phyloP scores from a whole-genome alignment of 2,888 invertebrate genomes.

The Thymelicus acteon region DNA sequence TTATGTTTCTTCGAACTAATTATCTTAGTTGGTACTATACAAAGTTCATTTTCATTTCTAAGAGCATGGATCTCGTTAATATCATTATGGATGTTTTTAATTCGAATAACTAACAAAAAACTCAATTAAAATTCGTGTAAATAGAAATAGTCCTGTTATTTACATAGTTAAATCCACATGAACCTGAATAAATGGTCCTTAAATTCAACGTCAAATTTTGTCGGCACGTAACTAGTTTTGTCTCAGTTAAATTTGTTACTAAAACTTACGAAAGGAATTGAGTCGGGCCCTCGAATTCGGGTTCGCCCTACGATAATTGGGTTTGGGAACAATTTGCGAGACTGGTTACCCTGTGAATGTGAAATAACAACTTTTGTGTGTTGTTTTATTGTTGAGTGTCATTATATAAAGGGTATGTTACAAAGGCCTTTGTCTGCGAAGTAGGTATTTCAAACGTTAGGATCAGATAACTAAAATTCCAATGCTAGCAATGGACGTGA shows the following conservation, averaged over 20 bases:
- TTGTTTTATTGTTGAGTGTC: slow-evolving; percentile 31
- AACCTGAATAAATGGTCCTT: slow-evolving; percentile 40
- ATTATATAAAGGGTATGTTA: slow-evolving; percentile 23
- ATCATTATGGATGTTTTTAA: neutral
- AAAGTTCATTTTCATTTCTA: neutral
- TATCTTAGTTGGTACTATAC: neutral
- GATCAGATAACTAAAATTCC: slow-evolving; percentile 27
- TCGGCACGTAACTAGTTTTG: slow-evolving; percentile 53
- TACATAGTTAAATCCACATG: slow-evolving; percentile 38
- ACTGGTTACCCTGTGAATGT: slow-evolving; percentile 36
- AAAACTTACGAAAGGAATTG: slow-evolving; percentile 55
- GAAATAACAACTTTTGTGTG: slow-evolving; percentile 32
- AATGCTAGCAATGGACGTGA: slow-evolving; percentile 14
- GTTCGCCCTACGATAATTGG: slow-evolving; percentile 59
- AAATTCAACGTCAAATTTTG: slow-evolving; percentile 50
- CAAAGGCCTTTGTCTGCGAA: slow-evolving; percentile 28
- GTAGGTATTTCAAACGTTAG: slow-evolving; percentile 13
- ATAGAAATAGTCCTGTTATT: slow-evolving; percentile 38
- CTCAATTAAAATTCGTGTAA: slow-evolving; percentile 3
- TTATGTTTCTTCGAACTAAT: neutral
- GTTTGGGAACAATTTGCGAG: slow-evolving; percentile 64
- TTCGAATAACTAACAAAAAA: neutral
- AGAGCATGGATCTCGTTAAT: neutral
- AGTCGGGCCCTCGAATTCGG: slow-evolving; percentile 52
- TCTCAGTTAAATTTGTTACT: slow-evolving; percentile 52